These are phyloP conservation scores for Cyclura pinguis DNA, from an alignment of 2,797 vertebrate genomes.

Conservation along the genomic window DNA sequence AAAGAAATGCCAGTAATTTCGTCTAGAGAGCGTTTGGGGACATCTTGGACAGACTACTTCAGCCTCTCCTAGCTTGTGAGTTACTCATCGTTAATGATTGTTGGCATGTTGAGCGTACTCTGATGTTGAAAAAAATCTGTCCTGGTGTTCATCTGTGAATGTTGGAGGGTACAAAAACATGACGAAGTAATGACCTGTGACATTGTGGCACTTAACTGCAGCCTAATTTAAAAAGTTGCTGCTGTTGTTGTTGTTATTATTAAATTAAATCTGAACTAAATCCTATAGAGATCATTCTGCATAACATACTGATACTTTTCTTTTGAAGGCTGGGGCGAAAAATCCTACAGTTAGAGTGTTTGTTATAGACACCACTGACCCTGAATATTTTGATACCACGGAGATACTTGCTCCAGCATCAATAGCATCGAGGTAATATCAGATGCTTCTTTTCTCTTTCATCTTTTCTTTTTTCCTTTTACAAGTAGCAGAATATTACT, in stretches of 20 bases:
- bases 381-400: conserved; percentile 71
- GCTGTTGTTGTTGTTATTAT: not conserved
- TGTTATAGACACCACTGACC: conserved; percentile 82
- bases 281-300: conserved; percentile 48
- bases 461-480: not conserved
- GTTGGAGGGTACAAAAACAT: no score
- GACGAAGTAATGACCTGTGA: not conserved
- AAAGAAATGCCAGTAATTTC: no score
- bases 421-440: conserved; percentile 86
- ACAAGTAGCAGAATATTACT: conserved; percentile 2
- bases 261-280: not conserved
- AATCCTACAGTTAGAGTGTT: conserved; percentile 91
- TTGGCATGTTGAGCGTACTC: no score
- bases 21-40: no score
- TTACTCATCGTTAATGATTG: no score
- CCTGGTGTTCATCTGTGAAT: no score
- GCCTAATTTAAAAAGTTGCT: not conserved
- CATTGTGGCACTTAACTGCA: not conserved
- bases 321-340: conserved; percentile 87
- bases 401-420: conserved; percentile 85
- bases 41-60: no score
- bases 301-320: conserved; percentile 58
- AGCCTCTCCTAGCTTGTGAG: no score
- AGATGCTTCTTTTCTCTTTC: conserved; percentile 21
- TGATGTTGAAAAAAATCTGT: no score